Conservation (phyloP, 1,140 invertebrate species). For the Calliopsis andreniformis region DNA sequence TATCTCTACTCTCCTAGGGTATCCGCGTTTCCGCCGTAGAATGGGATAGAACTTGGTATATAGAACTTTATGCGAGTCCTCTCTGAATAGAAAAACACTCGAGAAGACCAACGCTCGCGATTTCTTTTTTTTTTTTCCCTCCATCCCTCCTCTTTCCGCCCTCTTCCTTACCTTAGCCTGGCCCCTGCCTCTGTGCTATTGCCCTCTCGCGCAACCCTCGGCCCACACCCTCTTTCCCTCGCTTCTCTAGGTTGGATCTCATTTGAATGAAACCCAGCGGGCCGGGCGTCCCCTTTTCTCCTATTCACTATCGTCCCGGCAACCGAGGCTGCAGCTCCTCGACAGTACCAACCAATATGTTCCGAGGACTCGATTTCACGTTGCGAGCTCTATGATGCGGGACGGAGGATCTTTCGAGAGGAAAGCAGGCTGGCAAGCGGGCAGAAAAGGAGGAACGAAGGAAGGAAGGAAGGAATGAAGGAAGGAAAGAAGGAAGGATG, state of each 20-base stretch:
- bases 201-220: constrained; percentile 40
- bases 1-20: constrained; percentile 49
- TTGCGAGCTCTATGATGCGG: constrained; percentile 32
- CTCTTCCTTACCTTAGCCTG: background rate
- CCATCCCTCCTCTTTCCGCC: background rate
- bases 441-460: background rate
- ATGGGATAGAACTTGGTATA: constrained; percentile 67
- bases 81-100: constrained; percentile 78
- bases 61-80: constrained; percentile 75
- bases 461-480: background rate
- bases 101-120: constrained; percentile 64
- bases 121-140: constrained; percentile 28
- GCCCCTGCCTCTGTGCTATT: constrained; percentile 46
- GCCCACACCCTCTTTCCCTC: constrained; percentile 46
- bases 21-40: constrained; percentile 65
- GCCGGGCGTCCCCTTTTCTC: constrained; percentile 42
- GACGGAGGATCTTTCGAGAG: constrained; percentile 27
- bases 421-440: constrained; percentile 14
- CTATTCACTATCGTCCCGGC: constrained; percentile 55
- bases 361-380: constrained; percentile 60
- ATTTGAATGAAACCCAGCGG: constrained; percentile 74
- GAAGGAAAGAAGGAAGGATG: no score
- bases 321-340: constrained; percentile 39
- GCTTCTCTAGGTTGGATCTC: constrained; percentile 66
- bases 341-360: constrained; percentile 69